Percentiles rank a stretch among this genome's conserved stretches.
phyloP scores from a whole-genome alignment of 2,888 invertebrate genomes.

The Drosophila atripex region DNA sequence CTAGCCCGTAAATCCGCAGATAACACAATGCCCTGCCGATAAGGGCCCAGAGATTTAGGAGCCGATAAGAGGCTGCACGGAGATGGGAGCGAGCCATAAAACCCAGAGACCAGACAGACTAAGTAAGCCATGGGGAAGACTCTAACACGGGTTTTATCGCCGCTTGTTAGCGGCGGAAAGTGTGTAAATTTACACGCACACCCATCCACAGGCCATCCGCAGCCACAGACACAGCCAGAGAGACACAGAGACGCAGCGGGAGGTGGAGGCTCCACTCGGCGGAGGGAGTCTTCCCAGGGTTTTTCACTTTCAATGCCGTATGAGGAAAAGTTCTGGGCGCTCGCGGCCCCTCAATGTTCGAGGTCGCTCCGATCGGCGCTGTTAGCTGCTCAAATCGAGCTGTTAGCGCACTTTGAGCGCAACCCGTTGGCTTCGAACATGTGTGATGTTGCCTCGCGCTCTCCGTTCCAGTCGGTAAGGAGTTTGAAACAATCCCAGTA shows the following conservation, averaged over 20 bases:
- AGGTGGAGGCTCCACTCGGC: conserved; percentile 28
- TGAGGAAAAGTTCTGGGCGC: conserved; percentile 12
- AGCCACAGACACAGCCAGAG: conserved; percentile 7
- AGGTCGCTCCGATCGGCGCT: conserved; percentile 23
- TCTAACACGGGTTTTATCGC: conserved; percentile 56
- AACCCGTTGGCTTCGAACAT: conserved; percentile 1
- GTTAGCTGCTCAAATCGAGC: conserved; percentile 32
- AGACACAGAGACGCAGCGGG: conserved; percentile 41
- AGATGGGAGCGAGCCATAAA: conserved; percentile 55
- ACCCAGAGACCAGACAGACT: conserved; percentile 32
- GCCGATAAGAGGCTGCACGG: conserved; percentile 56
- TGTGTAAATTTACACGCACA: conserved; percentile 72
- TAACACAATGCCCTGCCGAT: conserved; percentile 52
- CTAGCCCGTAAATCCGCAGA: conserved; percentile 42
- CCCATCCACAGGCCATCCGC: background rate
- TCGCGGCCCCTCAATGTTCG: conserved; percentile 18
- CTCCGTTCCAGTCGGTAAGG: too few relatives aligned
- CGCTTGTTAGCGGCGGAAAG: conserved; percentile 69
- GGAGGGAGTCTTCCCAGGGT: conserved; percentile 24
- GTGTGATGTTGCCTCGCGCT: too few relatives aligned
- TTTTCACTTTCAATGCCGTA: conserved; percentile 66
- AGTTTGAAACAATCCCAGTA: too few relatives aligned
- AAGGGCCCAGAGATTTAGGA: conserved; percentile 58
- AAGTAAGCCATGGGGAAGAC: conserved; percentile 38
- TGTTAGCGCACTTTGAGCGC: conserved; percentile 28